Base-by-base conservation (phyloP, 2,113 vertebrate species). In the Saguinus midas region DNA sequence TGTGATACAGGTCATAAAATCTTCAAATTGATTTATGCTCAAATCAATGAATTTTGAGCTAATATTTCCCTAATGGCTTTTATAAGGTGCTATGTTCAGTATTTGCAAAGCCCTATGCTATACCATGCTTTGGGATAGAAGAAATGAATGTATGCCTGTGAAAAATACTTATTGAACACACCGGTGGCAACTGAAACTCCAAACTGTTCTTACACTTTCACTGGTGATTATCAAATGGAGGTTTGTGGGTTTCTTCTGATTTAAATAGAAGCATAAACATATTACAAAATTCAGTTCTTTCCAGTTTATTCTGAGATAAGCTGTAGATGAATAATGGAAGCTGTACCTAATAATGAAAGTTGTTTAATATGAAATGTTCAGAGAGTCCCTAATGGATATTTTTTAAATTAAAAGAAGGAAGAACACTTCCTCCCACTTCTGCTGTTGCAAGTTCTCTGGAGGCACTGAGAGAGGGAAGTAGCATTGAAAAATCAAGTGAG, bases 81-180 rank as follows among this genome's bases (percentile, higher is more conserved):
- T 61, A 95, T 18, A 87, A 87, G 27, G n/a, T 83, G 68, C 27
- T 68, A 48, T 23, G 43, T 79, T 95, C 88, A 55, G 93, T 17
- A 92, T 35, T 83, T 73, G 72, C 45, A 81, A 43, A 40, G 10
- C 40, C 78, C 87, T 94, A 55, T 88, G 66, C 66, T 90, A 68
- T 35, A 21, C 32, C 72, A 23, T 68, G 75, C 45, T 50, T 73
- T 96, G 75, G 84, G 85, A 55, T 10, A 50, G 94, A 92, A 40
- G 72, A 35, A 55, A 95, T n/a, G 32, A 52, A 96, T 21, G 2
- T 76, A 79, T 95, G 91, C 75, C 66, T 50, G 94, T 68, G 43
- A 88, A 86, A 97, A 96, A 95, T 66, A 66, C 90, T 90, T 87
- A 95, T 95, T 92, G 96, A 97, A 96, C 87, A 95, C 2, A 96